Evolutionary conservation across 2,113 vertebrate species (phyloP).

Genomic region (pig (Sus scrofa)): DNA sequence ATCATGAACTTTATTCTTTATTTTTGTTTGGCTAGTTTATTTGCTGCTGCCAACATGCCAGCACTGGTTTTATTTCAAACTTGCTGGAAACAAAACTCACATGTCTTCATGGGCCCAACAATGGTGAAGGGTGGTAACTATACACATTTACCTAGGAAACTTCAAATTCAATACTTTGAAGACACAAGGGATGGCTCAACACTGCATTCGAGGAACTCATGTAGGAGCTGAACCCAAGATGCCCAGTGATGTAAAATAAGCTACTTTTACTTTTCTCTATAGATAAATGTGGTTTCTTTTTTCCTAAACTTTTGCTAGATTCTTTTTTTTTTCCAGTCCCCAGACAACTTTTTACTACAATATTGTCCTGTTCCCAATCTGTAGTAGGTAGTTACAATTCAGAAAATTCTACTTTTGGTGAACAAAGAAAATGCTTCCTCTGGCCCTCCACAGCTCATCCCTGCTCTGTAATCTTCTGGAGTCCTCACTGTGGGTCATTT

Average conservation of each 20-base stretch:
- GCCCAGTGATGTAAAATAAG: background rate
- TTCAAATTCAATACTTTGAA: background rate
- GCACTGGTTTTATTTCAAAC: background rate
- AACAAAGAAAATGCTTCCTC: background rate
- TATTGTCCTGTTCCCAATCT: background rate
- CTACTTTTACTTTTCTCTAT: background rate
- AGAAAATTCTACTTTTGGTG: background rate
- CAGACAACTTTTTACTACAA: background rate
- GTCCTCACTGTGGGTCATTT: background rate
- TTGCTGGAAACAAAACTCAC: background rate
- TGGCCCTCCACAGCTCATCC: background rate
- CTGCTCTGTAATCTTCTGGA: background rate
- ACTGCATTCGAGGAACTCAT: accelerated
- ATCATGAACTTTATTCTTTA: background rate
- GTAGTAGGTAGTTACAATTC: background rate
- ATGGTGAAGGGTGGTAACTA: accelerated
- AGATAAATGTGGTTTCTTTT: background rate
- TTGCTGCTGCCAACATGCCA: background rate
- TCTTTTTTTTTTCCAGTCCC: background rate
- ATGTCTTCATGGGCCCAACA: background rate
- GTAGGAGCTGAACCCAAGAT: background rate
- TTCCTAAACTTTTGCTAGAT: background rate
- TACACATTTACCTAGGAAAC: background rate
- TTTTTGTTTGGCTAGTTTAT: background rate
- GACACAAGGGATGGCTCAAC: background rate